Conservation (phyloP, 2,113 vertebrate genomes). For the Coptodon rendalli region DNA sequence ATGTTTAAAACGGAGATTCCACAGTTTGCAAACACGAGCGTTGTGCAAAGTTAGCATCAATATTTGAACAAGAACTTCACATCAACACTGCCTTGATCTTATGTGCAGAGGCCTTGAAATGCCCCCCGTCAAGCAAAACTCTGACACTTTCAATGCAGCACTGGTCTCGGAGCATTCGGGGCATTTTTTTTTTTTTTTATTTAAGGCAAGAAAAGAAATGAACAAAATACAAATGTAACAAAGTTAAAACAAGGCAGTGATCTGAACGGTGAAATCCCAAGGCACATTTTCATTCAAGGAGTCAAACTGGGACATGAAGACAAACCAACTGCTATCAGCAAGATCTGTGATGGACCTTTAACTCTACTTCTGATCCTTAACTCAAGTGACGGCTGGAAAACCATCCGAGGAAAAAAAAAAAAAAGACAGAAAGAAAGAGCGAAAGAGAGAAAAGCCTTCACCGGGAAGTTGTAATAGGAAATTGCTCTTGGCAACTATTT, state of each 20-base stretch:
- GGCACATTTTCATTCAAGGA: conserved; percentile 22
- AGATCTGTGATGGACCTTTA: conserved; percentile 70
- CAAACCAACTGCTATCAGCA: conserved; percentile 25
- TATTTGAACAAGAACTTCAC: conserved; percentile 54
- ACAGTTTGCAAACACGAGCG: conserved; percentile 26
- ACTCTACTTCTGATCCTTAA: conserved; percentile 76
- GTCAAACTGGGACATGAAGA: conserved; percentile 9
- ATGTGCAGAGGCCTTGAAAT: conserved; percentile 8
- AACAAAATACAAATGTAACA: neutral
- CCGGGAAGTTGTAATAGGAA: conserved; percentile 92
- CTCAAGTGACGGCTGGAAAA: conserved; percentile 77
- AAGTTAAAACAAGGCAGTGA: neutral
- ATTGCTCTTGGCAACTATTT: conserved; percentile 99
- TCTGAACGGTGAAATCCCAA: conserved; percentile 3
- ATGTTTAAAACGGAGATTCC: conserved; percentile 23
- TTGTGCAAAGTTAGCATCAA: conserved; percentile 33
- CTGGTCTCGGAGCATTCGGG: neutral
- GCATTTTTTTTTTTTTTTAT: neutral
- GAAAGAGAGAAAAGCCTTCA: conserved; percentile 74
- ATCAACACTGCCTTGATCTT: conserved; percentile 31
- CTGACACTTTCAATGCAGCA: conserved; percentile 1
- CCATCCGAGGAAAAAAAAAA: conserved; percentile 1
- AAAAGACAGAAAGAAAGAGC: neutral
- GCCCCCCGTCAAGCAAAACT: conserved; percentile 1
- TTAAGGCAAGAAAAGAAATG: neutral